Evolutionary conservation across 1,140 invertebrate genomes (phyloP).

Genomic region (Drosophila watanabei): DNA sequence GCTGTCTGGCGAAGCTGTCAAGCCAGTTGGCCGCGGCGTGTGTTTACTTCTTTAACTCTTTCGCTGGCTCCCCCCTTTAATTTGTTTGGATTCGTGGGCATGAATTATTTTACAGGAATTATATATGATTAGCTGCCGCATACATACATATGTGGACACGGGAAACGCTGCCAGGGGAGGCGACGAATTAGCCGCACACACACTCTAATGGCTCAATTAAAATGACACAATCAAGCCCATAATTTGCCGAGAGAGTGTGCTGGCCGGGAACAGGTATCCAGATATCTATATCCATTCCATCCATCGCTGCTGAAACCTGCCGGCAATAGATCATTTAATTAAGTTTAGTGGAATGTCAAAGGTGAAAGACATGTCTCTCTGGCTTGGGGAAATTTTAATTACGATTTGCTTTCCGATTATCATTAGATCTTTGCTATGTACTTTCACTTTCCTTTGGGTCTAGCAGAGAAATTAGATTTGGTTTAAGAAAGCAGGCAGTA

Average conservation of each 20-base stretch:
- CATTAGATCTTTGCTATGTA: slow-evolving; percentile 11
- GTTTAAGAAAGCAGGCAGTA: background rate
- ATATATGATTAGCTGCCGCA: slow-evolving; percentile 67
- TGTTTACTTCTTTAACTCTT: slow-evolving; percentile 45
- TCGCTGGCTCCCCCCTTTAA: slow-evolving; percentile 28
- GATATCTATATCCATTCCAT: background rate
- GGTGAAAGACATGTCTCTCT: slow-evolving; percentile 28
- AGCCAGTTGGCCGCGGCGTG: slow-evolving; percentile 64
- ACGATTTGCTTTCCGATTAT: slow-evolving; percentile 5
- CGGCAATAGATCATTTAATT: slow-evolving; percentile 40
- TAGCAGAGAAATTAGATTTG: background rate
- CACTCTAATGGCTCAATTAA: slow-evolving; percentile 72
- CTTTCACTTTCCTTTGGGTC: slow-evolving; percentile 10
- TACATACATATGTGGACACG: slow-evolving; percentile 19
- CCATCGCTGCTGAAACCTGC: slow-evolving; percentile 7
- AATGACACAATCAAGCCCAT: slow-evolving; percentile 54
- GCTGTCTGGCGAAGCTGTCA: slow-evolving; percentile 77
- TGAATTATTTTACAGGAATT: slow-evolving; percentile 74
- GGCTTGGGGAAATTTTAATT: slow-evolving; percentile 17
- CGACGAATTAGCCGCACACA: slow-evolving; percentile 22
- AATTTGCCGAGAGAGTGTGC: slow-evolving; percentile 26
- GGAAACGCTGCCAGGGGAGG: slow-evolving; percentile 18
- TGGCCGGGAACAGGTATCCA: slow-evolving; percentile 26
- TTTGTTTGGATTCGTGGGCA: slow-evolving; percentile 58
- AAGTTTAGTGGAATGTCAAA: slow-evolving; percentile 35